phyloP scores from a whole-genome alignment of 1,140 invertebrate species.

The Drosophila sp. region DNA sequence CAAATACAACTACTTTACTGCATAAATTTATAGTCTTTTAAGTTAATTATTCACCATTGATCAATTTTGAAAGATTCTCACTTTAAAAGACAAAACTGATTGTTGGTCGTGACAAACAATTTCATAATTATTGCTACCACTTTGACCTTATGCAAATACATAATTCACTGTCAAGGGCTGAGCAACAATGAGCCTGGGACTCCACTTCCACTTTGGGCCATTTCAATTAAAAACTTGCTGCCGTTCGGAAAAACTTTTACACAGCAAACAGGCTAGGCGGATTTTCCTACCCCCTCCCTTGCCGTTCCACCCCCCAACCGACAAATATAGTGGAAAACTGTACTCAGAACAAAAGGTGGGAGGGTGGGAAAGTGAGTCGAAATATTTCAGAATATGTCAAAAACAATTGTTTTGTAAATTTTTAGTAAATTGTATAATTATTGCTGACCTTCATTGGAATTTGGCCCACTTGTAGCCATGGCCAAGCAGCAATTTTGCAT shows the following conservation, averaged over 20 bases:
- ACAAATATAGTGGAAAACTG: conserved; percentile 36
- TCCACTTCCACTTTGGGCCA: conserved; percentile 22
- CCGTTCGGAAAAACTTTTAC: conserved; percentile 57
- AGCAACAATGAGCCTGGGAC: conserved; percentile 20
- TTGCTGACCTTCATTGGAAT: conserved; percentile 62
- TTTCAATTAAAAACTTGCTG: conserved; percentile 76
- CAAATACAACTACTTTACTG: too few relatives aligned
- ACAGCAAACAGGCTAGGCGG: not conserved
- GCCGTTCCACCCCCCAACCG: not conserved
- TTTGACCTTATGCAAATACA: conserved; percentile 28
- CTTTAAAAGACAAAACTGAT: not conserved
- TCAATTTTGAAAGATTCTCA: not conserved
- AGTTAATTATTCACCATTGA: not conserved
- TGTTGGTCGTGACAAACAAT: conserved; percentile 9
- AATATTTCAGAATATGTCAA: conserved; percentile 67
- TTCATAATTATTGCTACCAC: conserved; percentile 15
- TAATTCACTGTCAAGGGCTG: conserved; percentile 49
- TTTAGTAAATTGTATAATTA: conserved; percentile 73
- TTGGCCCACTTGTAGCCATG: conserved; percentile 31
- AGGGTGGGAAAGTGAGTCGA: not conserved
- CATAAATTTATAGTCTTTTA: not conserved
- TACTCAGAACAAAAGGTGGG: conserved; percentile 29
- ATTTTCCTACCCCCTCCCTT: not conserved
- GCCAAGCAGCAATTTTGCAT: conserved; percentile 53
- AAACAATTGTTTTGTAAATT: conserved; percentile 77